Conservation (phyloP, 2,113 vertebrate species). For the Raja brachyura region DNA sequence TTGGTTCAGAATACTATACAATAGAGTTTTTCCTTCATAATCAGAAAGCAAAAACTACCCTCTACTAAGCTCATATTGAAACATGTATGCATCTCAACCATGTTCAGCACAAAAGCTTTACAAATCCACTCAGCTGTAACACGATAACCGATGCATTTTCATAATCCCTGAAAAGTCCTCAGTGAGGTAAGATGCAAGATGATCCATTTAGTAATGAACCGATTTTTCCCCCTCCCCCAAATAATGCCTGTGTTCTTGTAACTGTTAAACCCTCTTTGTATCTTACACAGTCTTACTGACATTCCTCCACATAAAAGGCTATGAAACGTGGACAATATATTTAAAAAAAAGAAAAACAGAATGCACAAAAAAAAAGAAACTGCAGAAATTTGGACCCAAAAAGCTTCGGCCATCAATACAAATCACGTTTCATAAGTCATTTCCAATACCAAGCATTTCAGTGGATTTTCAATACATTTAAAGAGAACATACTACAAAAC, state of each 20-base stretch:
- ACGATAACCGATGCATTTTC: slow-evolving; percentile 77
- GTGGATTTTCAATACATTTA: slow-evolving; percentile 26
- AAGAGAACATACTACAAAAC: slow-evolving; percentile 11
- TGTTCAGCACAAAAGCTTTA: slow-evolving; percentile 77
- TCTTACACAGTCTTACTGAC: slow-evolving; percentile 53
- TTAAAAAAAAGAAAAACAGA: slow-evolving; percentile 48
- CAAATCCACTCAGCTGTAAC: slow-evolving; percentile 75
- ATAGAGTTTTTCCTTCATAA: slow-evolving; percentile 81
- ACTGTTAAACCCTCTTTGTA: slow-evolving; percentile 34
- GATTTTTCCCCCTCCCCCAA: slow-evolving; percentile 24
- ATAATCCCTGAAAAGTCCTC: slow-evolving; percentile 94
- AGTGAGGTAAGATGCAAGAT: slow-evolving; percentile 82
- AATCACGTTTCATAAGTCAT: slow-evolving; percentile 9
- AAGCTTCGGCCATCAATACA: slow-evolving; percentile 32
- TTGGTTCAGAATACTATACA: slow-evolving; percentile 77
- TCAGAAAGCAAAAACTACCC: slow-evolving; percentile 78
- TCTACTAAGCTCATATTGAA: slow-evolving; percentile 71
- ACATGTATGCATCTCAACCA: slow-evolving; percentile 70
- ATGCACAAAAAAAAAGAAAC: slow-evolving; percentile 31
- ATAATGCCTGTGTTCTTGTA: slow-evolving; percentile 27
- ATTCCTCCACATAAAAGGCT: slow-evolving; percentile 49
- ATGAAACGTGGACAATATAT: slow-evolving; percentile 51
- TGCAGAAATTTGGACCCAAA: slow-evolving; percentile 33
- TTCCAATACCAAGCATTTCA: slow-evolving; percentile 37
- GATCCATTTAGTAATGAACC: slow-evolving; percentile 48